phyloP scores from a whole-genome alignment of 1,140 invertebrate genomes.

The Liolophura sinensis region DNA sequence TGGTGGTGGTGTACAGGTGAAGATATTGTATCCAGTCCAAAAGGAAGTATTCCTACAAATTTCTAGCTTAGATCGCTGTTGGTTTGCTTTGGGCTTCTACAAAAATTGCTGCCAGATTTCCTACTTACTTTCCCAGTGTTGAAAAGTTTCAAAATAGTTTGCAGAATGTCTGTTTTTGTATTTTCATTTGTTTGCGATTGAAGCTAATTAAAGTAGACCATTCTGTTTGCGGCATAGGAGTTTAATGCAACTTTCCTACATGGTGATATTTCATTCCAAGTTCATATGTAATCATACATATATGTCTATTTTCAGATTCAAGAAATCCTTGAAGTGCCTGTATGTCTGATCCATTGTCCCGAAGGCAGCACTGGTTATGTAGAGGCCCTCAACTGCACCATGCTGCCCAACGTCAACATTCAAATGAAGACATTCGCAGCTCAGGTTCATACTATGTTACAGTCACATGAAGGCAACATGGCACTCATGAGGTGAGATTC shows the following conservation, averaged over 20 bases:
- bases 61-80: too few relatives aligned
- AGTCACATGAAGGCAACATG: constrained; percentile 71
- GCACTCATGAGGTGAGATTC: constrained; percentile 70
- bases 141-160: too few relatives aligned
- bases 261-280: not conserved
- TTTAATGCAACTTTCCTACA: not conserved
- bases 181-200: too few relatives aligned
- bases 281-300: not conserved
- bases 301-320: constrained; percentile 18
- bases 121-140: too few relatives aligned
- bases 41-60: too few relatives aligned
- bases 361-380: constrained; percentile 44
- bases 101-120: too few relatives aligned
- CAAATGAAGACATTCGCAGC: constrained; percentile 68
- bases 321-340: constrained; percentile 51
- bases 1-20: too few relatives aligned
- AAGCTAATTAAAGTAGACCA: too few relatives aligned
- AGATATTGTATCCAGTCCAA: too few relatives aligned
- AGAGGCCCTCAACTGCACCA: constrained; percentile 43
- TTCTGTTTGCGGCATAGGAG: not conserved
- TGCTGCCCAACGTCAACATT: constrained; percentile 74
- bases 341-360: constrained; percentile 59
- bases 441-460: constrained; percentile 70
- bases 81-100: too few relatives aligned
- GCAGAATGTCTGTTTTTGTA: too few relatives aligned